phyloP scores from a whole-genome alignment of 2,888 invertebrate species.

The Metellina segmentata region DNA sequence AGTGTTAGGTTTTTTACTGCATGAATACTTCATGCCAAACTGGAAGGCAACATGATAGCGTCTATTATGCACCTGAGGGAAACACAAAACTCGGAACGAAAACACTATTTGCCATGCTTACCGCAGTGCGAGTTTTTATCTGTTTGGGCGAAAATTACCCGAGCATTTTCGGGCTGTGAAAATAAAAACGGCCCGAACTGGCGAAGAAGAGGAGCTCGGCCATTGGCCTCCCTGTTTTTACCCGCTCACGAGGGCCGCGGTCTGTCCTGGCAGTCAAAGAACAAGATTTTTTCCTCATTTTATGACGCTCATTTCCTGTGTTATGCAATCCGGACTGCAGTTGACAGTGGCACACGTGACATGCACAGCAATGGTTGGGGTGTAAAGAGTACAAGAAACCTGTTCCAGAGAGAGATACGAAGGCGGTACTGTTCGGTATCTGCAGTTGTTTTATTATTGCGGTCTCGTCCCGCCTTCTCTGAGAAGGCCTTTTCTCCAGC shows the following conservation, averaged over 20 bases:
- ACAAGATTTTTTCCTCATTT: conserved; percentile 62
- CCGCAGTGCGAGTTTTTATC: conserved; percentile 22
- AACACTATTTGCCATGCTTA: background rate
- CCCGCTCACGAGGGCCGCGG: conserved; percentile 17
- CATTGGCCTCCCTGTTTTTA: conserved; percentile 65
- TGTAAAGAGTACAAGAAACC: conserved; percentile 65
- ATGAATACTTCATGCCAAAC: too few species aligned
- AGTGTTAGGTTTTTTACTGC: too few species aligned
- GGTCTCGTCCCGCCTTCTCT: background rate
- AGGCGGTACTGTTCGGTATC: conserved; percentile 47
- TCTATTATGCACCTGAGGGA: too few species aligned
- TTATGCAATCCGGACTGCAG: conserved; percentile 68
- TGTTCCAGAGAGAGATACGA: conserved; percentile 56
- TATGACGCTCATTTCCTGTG: conserved; percentile 75
- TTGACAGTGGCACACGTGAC: conserved; percentile 73
- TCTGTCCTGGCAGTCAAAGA: conserved; percentile 31
- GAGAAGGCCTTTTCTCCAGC: conserved; percentile 7
- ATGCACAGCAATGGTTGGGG: conserved; percentile 59
- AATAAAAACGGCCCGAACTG: background rate
- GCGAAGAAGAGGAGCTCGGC: conserved; percentile 32
- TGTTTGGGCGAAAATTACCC: background rate
- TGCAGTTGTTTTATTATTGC: background rate
- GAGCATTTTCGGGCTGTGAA: background rate
- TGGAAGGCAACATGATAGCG: too few species aligned
- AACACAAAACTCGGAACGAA: background rate